phyloP scores from a whole-genome alignment of 2,113 vertebrate species.

The Myiozetetes cayanensis region DNA sequence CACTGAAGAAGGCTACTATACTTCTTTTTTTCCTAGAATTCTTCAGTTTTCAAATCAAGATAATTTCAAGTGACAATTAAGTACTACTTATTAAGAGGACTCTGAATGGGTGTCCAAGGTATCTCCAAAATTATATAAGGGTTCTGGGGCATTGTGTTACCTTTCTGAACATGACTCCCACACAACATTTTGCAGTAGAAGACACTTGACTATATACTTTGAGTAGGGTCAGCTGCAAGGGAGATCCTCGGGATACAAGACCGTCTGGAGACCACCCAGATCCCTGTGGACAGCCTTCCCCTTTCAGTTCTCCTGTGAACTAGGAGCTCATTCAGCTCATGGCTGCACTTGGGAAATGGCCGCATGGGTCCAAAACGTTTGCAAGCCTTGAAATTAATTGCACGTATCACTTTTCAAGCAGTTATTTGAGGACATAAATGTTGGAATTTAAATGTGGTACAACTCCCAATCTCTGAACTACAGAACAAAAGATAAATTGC shows the following conservation, averaged over 20 bases:
- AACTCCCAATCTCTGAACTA: background rate
- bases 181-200: background rate
- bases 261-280: background rate
- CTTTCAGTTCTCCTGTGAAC: background rate
- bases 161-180: fast-evolving
- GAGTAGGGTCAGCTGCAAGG: background rate
- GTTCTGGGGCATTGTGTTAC: background rate
- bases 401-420: background rate
- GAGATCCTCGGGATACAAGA: fast-evolving
- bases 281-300: background rate
- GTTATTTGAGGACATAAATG: background rate
- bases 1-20: background rate
- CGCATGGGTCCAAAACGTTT: background rate
- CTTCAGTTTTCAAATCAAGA: background rate
- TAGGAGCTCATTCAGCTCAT: background rate
- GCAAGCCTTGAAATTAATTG: background rate
- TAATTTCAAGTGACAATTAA: background rate
- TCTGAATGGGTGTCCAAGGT: background rate
- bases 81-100: background rate
- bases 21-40: background rate
- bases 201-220: background rate
- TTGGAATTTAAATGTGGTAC: background rate
- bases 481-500: background rate
- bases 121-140: background rate
- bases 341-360: background rate